These are phyloP conservation scores for Amphipyra berbera DNA, from an alignment of 2,888 invertebrate species.

Conservation along the genomic window DNA sequence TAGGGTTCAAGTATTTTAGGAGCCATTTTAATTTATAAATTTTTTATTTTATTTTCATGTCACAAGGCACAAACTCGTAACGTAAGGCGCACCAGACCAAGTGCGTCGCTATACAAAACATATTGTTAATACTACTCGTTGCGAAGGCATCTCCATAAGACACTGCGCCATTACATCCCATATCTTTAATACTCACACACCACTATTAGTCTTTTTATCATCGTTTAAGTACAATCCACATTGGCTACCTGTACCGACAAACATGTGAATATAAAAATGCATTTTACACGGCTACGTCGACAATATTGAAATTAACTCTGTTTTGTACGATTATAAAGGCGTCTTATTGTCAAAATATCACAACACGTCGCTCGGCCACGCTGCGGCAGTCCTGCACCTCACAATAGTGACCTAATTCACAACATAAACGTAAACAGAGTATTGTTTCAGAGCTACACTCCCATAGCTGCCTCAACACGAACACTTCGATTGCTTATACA, in stretches of 20 bases:
- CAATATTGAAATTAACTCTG: slow-evolving; percentile 62
- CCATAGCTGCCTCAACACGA: slow-evolving; percentile 68
- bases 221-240: slow-evolving; percentile 81
- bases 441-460: slow-evolving; percentile 50
- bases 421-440: slow-evolving; percentile 49
- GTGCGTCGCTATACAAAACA: slow-evolving; percentile 68
- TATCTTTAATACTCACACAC: slow-evolving; percentile 76
- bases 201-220: slow-evolving; percentile 77
- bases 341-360: slow-evolving; percentile 86
- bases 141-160: slow-evolving; percentile 78
- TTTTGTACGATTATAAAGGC: slow-evolving; percentile 69
- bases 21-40: background rate
- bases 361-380: slow-evolving; percentile 65
- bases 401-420: slow-evolving; percentile 33
- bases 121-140: slow-evolving; percentile 80
- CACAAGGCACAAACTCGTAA: slow-evolving; percentile 30
- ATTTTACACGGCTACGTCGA: slow-evolving; percentile 57
- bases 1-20: slow-evolving; percentile 4
- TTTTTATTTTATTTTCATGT: background rate
- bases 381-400: slow-evolving; percentile 33
- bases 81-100: slow-evolving; percentile 57
- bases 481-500: slow-evolving; percentile 68
- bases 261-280: slow-evolving; percentile 61
- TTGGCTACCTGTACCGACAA: slow-evolving; percentile 42
- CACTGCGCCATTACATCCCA: slow-evolving; percentile 68